Evolutionary conservation across 2,888 invertebrate genomes (phyloP), one percentile per base, ranked within the genome.

Genomic region (Dusona sp.): DNA sequence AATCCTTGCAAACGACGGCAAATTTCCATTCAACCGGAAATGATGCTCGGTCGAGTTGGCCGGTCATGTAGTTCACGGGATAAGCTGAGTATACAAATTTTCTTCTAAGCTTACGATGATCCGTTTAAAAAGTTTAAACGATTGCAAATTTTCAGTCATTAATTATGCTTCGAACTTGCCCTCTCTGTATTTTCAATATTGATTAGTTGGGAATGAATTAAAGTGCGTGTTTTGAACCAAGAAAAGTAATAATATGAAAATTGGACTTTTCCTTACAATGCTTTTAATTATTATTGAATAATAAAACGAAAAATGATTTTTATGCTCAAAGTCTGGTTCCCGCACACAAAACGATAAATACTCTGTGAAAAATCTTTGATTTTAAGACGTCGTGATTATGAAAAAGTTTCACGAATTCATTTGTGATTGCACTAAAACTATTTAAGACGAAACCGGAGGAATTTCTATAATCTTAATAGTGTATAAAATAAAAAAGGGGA

Each of bases 1-100:
- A 79, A 57, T 79, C 36, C 70, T 70, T 38, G 38, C 9, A 42
- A 68, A 57, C 57, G 54, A 70, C 61, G n/a, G 70, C 33, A 70
- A 70, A 79, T 61, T 57, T 70, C 22, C 61, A 61, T 79, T 45
- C 61, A 33, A n/a, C 61, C 67, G 79, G 70, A 70, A 79, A 70
- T 61, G 45, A 70, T 79, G 72, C 11, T 33, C 51, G 38, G n/a
- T 33, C n/a, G 42, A 33, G 57, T 51, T 67, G n/a, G 48, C 45
- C 48, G 38, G 25, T 48, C 67, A 54, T 7, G 16, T 38, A 33
- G 45, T 70, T 45, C 33, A 33, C 22, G 16, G 0, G 65, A 25
- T 54, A 38, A 36, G 77, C 38, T 42, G 57, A 61, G 57, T 61
- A 45, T 29, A 33, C 45, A 61, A 54, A 68, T 70, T 79, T 70